These are phyloP conservation scores for Cybosia mesomella DNA, from an alignment of 2,888 invertebrate species.

Conservation along the genomic window DNA sequence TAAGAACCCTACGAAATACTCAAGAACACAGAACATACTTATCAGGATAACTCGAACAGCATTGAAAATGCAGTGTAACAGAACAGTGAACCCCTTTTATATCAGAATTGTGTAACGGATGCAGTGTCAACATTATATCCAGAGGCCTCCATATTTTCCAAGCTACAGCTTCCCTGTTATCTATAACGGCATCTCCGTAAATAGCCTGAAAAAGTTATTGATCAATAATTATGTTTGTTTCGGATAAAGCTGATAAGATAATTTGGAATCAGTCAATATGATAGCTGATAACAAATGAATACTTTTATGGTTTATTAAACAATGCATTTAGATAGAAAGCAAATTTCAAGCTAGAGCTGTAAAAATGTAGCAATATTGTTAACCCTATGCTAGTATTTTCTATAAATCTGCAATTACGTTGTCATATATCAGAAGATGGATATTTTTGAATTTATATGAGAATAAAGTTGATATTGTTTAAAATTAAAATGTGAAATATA, in stretches of 20 bases:
- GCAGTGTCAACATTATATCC: conserved; percentile 90
- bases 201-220: conserved; percentile 88
- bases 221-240: conserved; percentile 8
- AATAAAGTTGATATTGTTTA: no score
- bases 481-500: no score
- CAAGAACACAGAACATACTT: conserved; percentile 89
- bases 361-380: no score
- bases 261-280: neutral
- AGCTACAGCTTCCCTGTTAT: conserved; percentile 87
- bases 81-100: conserved; percentile 90
- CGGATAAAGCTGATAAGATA: conserved; percentile 4
- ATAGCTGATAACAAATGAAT: neutral
- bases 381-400: no score
- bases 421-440: no score
- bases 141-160: conserved; percentile 91
- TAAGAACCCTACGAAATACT: no score
- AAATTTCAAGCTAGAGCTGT: no score
- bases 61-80: conserved; percentile 92
- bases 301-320: neutral
- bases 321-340: neutral
- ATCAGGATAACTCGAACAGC: conserved; percentile 93
- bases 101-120: conserved; percentile 92
- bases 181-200: conserved; percentile 90
- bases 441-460: no score
- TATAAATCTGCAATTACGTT: no score